A percentile compares a stretch with the other conserved stretches of the same genome.
phyloP scores from a whole-genome alignment of 2,888 invertebrate species.

The Chaetogeoica ovagalla region DNA sequence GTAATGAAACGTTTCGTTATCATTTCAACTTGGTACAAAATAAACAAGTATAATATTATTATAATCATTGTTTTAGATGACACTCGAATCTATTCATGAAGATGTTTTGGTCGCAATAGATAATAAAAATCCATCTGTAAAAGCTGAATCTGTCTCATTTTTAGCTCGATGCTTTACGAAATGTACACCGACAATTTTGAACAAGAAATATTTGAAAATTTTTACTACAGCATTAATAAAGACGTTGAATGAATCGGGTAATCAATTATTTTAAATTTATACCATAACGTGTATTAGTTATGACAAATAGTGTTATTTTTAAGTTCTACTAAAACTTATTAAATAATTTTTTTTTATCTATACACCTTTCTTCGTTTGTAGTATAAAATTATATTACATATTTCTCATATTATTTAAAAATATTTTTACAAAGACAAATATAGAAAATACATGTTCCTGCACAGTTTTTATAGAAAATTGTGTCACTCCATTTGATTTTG shows the following conservation, averaged over 20 bases:
- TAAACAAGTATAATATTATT: slow-evolving; percentile 51
- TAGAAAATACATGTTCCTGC: background rate
- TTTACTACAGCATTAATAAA: slow-evolving; percentile 78
- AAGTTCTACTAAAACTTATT: too few species aligned
- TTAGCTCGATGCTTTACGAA: slow-evolving; percentile 79
- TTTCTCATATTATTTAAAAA: background rate
- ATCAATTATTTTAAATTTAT: background rate
- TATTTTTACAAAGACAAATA: background rate
- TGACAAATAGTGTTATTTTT: too few species aligned
- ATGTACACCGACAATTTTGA: slow-evolving; percentile 78
- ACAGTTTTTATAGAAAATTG: background rate
- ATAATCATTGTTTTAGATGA: slow-evolving; percentile 71
- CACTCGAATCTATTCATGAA: slow-evolving; percentile 80
- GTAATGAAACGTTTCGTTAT: slow-evolving; percentile 62
- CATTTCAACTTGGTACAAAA: background rate
- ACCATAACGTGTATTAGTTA: background rate
- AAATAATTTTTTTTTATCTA: too few species aligned
- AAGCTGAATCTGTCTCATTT: slow-evolving; percentile 83
- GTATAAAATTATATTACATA: too few species aligned
- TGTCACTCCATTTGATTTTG: slow-evolving; percentile 1
- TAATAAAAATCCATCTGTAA: slow-evolving; percentile 89
- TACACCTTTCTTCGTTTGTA: too few species aligned
- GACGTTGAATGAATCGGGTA: slow-evolving; percentile 75
- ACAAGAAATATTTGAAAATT: slow-evolving; percentile 87
- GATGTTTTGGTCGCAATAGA: slow-evolving; percentile 82